Conservation (phyloP, 1,140 invertebrate species). For the Plodia interpunctella region DNA sequence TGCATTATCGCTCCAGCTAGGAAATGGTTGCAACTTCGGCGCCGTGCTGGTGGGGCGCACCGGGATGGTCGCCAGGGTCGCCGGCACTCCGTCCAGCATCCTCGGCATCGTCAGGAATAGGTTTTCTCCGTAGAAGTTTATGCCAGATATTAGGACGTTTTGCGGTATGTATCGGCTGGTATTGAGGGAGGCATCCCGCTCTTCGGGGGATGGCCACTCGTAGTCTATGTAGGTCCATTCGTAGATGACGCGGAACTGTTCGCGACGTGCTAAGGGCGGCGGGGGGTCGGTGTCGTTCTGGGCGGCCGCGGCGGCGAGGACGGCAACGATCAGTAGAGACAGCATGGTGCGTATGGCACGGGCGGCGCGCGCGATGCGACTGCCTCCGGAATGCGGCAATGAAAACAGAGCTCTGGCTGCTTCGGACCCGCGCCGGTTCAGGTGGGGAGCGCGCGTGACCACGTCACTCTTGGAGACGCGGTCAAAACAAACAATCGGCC, state of each 20-base stretch:
- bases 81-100: slow-evolving; percentile 81
- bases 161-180: slow-evolving; percentile 77
- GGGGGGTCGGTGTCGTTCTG: slow-evolving; percentile 39
- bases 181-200: slow-evolving; percentile 63
- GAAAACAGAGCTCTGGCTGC: slow-evolving; percentile 18
- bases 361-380: slow-evolving; percentile 48
- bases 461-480: slow-evolving; percentile 22
- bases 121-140: slow-evolving; percentile 80
- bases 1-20: slow-evolving; percentile 82
- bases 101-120: slow-evolving; percentile 82
- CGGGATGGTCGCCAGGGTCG: slow-evolving; percentile 80
- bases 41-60: slow-evolving; percentile 75
- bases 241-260: slow-evolving; percentile 75
- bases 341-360: slow-evolving; percentile 55
- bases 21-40: slow-evolving; percentile 80
- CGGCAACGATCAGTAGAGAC: slow-evolving; percentile 40
- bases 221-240: slow-evolving; percentile 75
- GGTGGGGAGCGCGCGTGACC: slow-evolving; percentile 38
- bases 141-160: slow-evolving; percentile 80
- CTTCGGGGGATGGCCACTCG: slow-evolving; percentile 59
- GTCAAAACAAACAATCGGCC: slow-evolving; percentile 26
- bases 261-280: slow-evolving; percentile 40
- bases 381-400: slow-evolving; percentile 40
- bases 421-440: slow-evolving; percentile 23
- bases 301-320: slow-evolving; percentile 46